A percentile compares a stretch with the other conserved stretches of the same genome.
Conservation (phyloP, 2,797 vertebrate genomes). For the Streptopelia turtur region DNA sequence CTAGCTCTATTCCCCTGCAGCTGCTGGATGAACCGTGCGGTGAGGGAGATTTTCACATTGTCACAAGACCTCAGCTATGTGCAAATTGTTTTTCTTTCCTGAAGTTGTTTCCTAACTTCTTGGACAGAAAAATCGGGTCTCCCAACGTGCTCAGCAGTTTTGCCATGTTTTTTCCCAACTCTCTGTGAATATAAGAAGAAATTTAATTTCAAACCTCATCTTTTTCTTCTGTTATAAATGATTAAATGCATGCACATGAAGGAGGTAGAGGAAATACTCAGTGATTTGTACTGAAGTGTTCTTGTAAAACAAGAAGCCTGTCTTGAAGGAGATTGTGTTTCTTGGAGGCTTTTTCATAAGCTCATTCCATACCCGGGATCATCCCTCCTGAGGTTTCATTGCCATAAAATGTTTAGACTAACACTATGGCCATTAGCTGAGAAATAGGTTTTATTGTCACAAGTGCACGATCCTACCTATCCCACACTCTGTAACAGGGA, state of each 20-base stretch:
- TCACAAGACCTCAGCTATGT: neutral
- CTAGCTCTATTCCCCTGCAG: neutral
- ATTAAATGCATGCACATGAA: neutral
- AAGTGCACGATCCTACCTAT: neutral
- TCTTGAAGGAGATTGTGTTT: conserved; percentile 21
- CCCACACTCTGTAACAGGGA: neutral
- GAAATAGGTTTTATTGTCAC: neutral
- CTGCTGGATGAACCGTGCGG: neutral
- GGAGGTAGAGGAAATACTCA: neutral
- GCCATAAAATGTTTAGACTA: neutral
- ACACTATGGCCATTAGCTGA: neutral
- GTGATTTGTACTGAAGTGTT: neutral
- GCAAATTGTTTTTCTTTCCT: neutral
- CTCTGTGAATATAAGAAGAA: neutral
- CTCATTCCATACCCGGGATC: neutral
- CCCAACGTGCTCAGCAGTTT: neutral
- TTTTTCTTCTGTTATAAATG: neutral
- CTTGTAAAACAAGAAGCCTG: neutral
- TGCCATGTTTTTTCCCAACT: neutral
- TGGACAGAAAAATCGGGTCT: neutral
- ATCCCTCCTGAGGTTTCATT: neutral
- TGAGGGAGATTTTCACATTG: neutral
- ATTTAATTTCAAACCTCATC: neutral
- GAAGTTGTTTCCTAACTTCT: neutral
- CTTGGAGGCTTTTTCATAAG: conserved; percentile 4